These are phyloP conservation scores for Melanotaenia duboulayi DNA, from an alignment of 2,113 vertebrate species.

Conservation along the genomic window DNA sequence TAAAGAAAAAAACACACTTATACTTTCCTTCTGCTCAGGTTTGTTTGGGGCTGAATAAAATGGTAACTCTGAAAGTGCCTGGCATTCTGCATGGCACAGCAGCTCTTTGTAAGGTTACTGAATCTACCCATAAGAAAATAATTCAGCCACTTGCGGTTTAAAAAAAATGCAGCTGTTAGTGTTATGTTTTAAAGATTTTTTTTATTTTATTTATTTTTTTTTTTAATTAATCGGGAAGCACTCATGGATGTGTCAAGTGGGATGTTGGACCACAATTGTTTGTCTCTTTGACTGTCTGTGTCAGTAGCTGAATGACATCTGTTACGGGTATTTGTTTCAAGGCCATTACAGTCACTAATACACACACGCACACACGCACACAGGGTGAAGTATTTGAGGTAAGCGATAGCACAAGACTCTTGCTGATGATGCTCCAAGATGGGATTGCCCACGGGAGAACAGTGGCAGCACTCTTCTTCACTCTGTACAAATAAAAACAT, in stretches of 20 bases:
- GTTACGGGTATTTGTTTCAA: conserved; percentile 61
- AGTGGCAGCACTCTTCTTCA: conserved; percentile 13
- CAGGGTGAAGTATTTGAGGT: conserved; percentile 34
- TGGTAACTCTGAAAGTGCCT: conserved; percentile 10
- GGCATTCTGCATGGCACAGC: conserved; percentile 19
- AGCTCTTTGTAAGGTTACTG: not conserved
- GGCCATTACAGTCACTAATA: conserved; percentile 49
- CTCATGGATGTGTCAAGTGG: not conserved
- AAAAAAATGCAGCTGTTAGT: conserved; percentile 50
- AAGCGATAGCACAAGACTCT: conserved; percentile 43
- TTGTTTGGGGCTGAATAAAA: conserved; percentile 7
- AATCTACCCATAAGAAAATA: not conserved
- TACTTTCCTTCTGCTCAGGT: not conserved
- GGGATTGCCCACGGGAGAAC: conserved; percentile 35
- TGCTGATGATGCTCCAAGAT: conserved; percentile 47
- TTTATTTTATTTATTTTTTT: not conserved
- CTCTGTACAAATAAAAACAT: conserved; percentile 42
- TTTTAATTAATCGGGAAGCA: conserved; percentile 11
- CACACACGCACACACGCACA: conserved; percentile 9
- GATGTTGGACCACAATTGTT: conserved; percentile 33
- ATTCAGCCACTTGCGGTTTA: not conserved
- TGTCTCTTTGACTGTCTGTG: conserved; percentile 55
- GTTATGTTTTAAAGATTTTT: not conserved
- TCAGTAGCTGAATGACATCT: conserved; percentile 61
- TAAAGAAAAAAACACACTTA: too few relatives aligned